Evolutionary conservation across 2,113 vertebrate genomes (phyloP), one percentile per base, ranked within the genome.

Genomic region (Girardinichthys multiradiatus): DNA sequence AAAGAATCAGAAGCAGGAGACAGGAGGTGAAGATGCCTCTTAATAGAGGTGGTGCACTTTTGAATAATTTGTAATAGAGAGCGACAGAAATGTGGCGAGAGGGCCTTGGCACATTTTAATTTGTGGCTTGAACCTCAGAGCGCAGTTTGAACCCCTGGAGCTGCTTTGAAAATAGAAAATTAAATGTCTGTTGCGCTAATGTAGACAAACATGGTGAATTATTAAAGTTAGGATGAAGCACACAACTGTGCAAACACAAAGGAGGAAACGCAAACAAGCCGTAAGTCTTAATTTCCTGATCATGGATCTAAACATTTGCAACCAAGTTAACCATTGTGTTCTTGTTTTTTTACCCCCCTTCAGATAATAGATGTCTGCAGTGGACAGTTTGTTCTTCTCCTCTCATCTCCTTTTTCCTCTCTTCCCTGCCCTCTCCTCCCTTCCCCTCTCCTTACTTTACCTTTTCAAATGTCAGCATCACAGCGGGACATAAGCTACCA

Each of bases 401-500:
- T 86, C 86, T 86, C 84, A 74, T 91, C 87, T 54, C 48, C 48
- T 54, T n/a, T 19, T 79, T 64, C 83, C 63, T 27, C 42, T 39
- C 57, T 57, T 42, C 67, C 57, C 77, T 86, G 77, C 63, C 80
- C 84, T 83, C 72, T 79, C 74, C 68, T 72, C 85, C 84, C 82
- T 74, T 86, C 86, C 79, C 79, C 79, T 91, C 89, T 86, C 84
- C 88, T 91, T 79, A 89, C 88, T 89, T 90, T 93, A 93, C 90
- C 92, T 93, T 93, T 93, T 88, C 90, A 93, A 93, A 93, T 93
- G 92, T 92, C 92, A 93, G 90, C 90, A 89, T 91, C 92, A 90
- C 92, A 91, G 92, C 87, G 3, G 92, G 91, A 90, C 88, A 83
- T 88, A 81, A 90, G 90, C 89, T 89, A 90, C 85, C 62, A 78